Evolutionary conservation across 2,797 vertebrate species (phyloP).

Genomic region (Cyclopterus lumpus): DNA sequence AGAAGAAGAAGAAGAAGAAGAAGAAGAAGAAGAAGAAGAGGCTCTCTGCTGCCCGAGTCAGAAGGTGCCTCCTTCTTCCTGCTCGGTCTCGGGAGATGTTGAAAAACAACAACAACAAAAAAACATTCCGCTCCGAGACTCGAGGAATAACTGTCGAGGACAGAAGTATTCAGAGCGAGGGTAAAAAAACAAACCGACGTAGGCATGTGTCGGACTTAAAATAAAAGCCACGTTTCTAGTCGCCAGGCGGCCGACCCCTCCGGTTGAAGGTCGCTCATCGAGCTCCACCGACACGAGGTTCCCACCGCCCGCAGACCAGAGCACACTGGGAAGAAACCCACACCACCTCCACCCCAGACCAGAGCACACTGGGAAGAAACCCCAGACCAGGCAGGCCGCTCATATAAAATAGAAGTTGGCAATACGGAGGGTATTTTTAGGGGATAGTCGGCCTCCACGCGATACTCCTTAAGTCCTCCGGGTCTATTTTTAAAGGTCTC

Average conservation of each 20-base stretch:
- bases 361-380: too few species aligned
- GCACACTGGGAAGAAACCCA: slow-evolving; percentile 60
- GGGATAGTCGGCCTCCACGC: slow-evolving; percentile 66
- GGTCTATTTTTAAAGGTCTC: slow-evolving; percentile 63
- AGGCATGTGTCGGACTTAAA: too few species aligned
- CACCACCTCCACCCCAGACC: slow-evolving; percentile 61
- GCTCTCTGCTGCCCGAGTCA: slow-evolving; percentile 65
- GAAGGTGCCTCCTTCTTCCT: slow-evolving; percentile 77
- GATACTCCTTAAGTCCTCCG: slow-evolving; percentile 52
- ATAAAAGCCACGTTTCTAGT: too few species aligned
- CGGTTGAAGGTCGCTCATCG: slow-evolving; percentile 54
- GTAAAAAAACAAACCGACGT: too few species aligned
- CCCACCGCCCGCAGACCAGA: slow-evolving; percentile 53
- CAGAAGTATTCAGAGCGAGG: slow-evolving; percentile 57
- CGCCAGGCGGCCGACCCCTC: too few species aligned
- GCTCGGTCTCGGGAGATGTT: slow-evolving; percentile 79
- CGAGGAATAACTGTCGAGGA: slow-evolving; percentile 64
- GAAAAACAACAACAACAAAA: too few species aligned
- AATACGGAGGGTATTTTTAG: slow-evolving; percentile 73
- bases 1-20: too few species aligned
- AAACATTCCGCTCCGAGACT: slow-evolving; percentile 73
- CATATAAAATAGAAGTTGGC: slow-evolving; percentile 55
- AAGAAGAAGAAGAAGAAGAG: slow-evolving; percentile 8
- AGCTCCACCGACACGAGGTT: slow-evolving; percentile 58
- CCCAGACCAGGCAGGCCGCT: too few species aligned